Evolutionary conservation across 2,113 vertebrate genomes (phyloP).

Genomic region (Bujurquina vittata): DNA sequence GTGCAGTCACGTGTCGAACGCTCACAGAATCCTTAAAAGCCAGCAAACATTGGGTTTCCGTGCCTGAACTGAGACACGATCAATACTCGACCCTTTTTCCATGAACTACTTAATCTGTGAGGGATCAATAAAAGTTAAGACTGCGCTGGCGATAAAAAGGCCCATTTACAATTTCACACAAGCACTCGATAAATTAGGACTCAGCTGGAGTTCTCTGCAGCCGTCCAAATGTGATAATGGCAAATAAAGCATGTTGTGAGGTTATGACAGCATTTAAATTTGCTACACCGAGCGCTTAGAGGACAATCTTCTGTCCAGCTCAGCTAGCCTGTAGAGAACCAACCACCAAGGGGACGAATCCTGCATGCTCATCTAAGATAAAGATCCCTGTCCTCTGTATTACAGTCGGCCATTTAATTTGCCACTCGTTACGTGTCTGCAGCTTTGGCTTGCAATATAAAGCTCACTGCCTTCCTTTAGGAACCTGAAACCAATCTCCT

Average conservation of each 20-base stretch:
- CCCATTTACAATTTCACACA: constrained; percentile 34
- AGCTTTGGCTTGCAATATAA: constrained; percentile 34
- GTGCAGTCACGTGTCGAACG: background rate
- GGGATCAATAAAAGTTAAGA: constrained; percentile 43
- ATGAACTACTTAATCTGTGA: constrained; percentile 29
- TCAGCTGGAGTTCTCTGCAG: constrained; percentile 32
- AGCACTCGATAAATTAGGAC: constrained; percentile 24
- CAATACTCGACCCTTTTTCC: constrained; percentile 32
- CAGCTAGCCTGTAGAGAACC: constrained; percentile 17
- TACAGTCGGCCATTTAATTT: constrained; percentile 41
- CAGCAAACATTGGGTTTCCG: constrained; percentile 29
- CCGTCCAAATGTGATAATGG: constrained; percentile 28
- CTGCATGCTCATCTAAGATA: constrained; percentile 24
- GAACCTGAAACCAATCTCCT: constrained; percentile 40
- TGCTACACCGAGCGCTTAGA: constrained; percentile 12
- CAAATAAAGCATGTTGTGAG: background rate
- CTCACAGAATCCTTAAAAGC: constrained; percentile 13
- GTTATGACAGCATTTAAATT: constrained; percentile 12
- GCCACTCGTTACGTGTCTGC: constrained; percentile 39
- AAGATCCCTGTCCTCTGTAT: constrained; percentile 22
- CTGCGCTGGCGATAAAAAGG: constrained; percentile 7
- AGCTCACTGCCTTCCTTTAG: constrained; percentile 27
- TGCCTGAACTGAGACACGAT: constrained; percentile 24
- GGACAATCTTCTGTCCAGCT: constrained; percentile 23
- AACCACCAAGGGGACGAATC: background rate